A percentile compares a stretch with the other conserved stretches of the same genome.
Evolutionary conservation across 2,888 invertebrate genomes (phyloP).

Genomic region (Phengaris alcon): DNA sequence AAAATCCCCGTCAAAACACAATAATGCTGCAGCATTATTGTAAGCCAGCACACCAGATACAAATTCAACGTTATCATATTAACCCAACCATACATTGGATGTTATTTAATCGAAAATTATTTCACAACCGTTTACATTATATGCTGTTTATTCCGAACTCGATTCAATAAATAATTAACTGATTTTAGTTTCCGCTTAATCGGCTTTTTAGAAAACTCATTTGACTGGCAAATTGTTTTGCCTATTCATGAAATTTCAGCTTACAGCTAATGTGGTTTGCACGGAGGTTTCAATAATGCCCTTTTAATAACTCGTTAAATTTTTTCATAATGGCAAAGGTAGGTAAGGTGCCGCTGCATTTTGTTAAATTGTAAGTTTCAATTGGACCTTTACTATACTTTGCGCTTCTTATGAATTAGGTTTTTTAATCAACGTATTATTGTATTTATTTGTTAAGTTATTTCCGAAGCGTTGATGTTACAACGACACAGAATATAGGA

Average conservation of each 20-base stretch:
- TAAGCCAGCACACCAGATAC: constrained; percentile 23
- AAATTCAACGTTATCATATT: constrained; percentile 37
- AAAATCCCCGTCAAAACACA: constrained; percentile 10
- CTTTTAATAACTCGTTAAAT: constrained; percentile 29
- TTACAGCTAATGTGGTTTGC: constrained; percentile 48
- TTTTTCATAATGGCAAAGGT: not conserved
- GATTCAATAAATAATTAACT: constrained; percentile 70
- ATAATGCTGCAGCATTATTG: too few species aligned
- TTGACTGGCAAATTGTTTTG: constrained; percentile 73
- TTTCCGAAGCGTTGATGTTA: too few species aligned
- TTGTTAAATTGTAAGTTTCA: too few species aligned
- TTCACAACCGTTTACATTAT: constrained; percentile 42
- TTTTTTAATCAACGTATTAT: too few species aligned
- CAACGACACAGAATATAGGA: too few species aligned
- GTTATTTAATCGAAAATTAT: constrained; percentile 41
- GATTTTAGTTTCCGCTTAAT: constrained; percentile 76
- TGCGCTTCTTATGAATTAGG: too few species aligned
- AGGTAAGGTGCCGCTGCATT: too few species aligned
- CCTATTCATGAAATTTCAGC: constrained; percentile 56
- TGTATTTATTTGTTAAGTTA: too few species aligned
- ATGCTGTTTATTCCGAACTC: constrained; percentile 48
- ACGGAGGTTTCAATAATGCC: constrained; percentile 32
- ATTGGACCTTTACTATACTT: too few species aligned
- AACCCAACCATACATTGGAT: constrained; percentile 36
- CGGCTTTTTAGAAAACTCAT: constrained; percentile 78